Evolutionary conservation across 2,888 invertebrate species (phyloP).

Genomic region (Agrilus mali): DNA sequence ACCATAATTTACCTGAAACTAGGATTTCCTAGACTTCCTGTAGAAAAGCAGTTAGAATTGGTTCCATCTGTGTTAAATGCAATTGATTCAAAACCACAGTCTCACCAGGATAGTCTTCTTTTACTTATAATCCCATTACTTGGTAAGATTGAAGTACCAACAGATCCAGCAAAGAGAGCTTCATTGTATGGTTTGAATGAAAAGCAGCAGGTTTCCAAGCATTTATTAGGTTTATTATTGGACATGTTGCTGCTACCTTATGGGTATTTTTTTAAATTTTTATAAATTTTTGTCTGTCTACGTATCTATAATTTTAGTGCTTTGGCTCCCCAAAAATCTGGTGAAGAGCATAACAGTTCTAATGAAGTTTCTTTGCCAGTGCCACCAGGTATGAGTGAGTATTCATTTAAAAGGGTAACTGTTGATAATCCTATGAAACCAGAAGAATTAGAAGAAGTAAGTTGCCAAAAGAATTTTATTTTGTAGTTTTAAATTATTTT

Average conservation of each 20-base stretch:
- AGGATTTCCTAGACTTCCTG: constrained; percentile 73
- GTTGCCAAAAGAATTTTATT: not conserved
- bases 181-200: constrained; percentile 58
- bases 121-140: constrained; percentile 69
- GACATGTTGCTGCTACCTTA: constrained; percentile 79
- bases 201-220: constrained; percentile 52
- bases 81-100: constrained; percentile 65
- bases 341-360: constrained; percentile 13
- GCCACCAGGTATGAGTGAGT: constrained; percentile 66
- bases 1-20: constrained; percentile 86
- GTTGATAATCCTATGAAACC: constrained; percentile 58
- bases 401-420: constrained; percentile 63
- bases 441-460: constrained; percentile 70
- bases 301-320: constrained; percentile 20
- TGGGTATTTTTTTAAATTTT: constrained; percentile 42
- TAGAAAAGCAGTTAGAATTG: constrained; percentile 60
- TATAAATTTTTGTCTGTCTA: not conserved
- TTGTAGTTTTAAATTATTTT: not conserved
- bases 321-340: constrained; percentile 20
- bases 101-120: constrained; percentile 77
- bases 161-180: constrained; percentile 48
- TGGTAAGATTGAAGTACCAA: constrained; percentile 55
- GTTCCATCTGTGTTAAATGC: constrained; percentile 65
- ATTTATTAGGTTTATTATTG: constrained; percentile 64
- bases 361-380: constrained; percentile 35